phyloP scores from a whole-genome alignment of 2,113 vertebrate genomes.

The Colius striatus region DNA sequence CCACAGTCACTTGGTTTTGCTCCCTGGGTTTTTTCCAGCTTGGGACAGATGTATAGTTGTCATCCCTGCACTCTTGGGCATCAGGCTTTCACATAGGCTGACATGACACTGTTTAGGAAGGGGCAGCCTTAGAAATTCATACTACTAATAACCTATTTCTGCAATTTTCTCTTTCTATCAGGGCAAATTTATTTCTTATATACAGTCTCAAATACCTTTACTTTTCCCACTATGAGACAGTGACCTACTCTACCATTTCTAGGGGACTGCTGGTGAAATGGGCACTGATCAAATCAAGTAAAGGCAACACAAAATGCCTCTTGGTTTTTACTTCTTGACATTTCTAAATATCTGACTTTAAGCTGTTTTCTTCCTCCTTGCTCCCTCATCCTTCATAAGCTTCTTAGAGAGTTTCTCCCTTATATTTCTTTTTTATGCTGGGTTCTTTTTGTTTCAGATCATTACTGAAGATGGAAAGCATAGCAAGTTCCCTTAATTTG shows the following conservation, averaged over 20 bases:
- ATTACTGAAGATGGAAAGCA: background rate
- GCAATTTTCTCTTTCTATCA: background rate
- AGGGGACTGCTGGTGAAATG: background rate
- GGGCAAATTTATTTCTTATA: background rate
- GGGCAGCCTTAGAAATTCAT: background rate
- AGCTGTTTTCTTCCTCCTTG: background rate
- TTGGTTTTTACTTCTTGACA: background rate
- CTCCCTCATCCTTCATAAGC: background rate
- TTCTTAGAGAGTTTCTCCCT: background rate
- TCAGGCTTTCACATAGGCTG: background rate
- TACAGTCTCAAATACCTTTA: background rate
- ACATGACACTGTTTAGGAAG: background rate
- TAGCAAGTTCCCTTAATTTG: background rate
- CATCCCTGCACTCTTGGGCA: background rate
- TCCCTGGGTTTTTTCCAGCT: background rate
- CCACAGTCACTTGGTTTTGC: background rate
- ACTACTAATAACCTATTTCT: background rate
- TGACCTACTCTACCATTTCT: background rate
- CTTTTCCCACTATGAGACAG: background rate
- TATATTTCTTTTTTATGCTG: background rate
- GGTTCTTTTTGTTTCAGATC: background rate
- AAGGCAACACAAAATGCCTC: background rate
- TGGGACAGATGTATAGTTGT: background rate
- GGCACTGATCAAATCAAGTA: background rate
- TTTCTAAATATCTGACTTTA: background rate